Evolutionary conservation across 2,888 invertebrate genomes (phyloP).

Genomic region (Ormyrus thymus): DNA sequence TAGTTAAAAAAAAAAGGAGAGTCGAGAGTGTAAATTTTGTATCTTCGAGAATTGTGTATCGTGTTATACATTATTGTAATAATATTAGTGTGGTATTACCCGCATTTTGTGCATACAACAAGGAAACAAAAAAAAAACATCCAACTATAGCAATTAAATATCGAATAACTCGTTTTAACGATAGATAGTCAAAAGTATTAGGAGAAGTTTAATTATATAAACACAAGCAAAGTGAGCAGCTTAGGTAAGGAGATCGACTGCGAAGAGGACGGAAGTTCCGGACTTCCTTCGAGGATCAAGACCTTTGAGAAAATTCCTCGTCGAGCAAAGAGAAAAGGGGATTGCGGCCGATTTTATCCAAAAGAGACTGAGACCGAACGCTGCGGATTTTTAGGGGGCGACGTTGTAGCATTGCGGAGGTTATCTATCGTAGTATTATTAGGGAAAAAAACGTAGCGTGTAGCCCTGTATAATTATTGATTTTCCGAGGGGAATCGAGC

Average conservation of each 20-base stretch:
- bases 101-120: conserved; percentile 64
- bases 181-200: conserved; percentile 67
- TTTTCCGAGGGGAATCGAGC: conserved; percentile 59
- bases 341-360: conserved; percentile 57
- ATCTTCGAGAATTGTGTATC: conserved; percentile 71
- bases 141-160: conserved; percentile 64
- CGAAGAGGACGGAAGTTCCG: no score
- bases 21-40: conserved; percentile 70
- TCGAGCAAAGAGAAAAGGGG: no score
- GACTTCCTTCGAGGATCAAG: no score
- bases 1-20: conserved; percentile 4
- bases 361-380: conserved; percentile 59
- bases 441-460: conserved; percentile 68
- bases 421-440: conserved; percentile 74
- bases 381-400: conserved; percentile 25
- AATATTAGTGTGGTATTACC: conserved; percentile 54
- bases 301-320: no score
- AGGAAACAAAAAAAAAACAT: conserved; percentile 42
- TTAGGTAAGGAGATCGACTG: no score
- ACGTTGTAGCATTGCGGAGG: conserved; percentile 57
- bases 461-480: conserved; percentile 71
- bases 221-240: conserved; percentile 14
- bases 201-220: conserved; percentile 54
- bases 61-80: conserved; percentile 59
- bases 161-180: conserved; percentile 60